phyloP scores from a whole-genome alignment of 2,888 invertebrate genomes.

The Azorinus chamasolen region DNA sequence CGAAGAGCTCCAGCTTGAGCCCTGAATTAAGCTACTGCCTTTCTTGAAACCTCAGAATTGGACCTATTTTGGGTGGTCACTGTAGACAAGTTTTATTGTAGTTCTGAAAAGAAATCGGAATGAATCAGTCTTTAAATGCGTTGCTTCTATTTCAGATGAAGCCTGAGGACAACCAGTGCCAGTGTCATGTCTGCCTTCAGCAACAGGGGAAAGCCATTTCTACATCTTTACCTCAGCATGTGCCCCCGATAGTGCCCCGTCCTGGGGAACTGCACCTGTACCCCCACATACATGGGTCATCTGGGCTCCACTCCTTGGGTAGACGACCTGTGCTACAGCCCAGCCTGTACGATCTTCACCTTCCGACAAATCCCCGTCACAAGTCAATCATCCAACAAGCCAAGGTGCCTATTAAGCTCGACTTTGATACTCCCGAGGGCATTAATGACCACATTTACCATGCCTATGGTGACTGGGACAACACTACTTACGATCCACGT shows the following conservation, averaged over 20 bases:
- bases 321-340: conserved; percentile 80
- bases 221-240: conserved; percentile 82
- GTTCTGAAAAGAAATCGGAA: too few relatives aligned
- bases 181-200: conserved; percentile 85
- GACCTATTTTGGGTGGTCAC: too few relatives aligned
- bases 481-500: conserved; percentile 77
- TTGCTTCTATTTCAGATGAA: too few relatives aligned
- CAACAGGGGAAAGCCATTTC: conserved; percentile 82
- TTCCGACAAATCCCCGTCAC: conserved; percentile 54
- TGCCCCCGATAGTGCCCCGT: conserved; percentile 75
- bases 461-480: conserved; percentile 85
- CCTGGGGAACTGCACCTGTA: conserved; percentile 84
- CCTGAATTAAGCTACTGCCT: too few relatives aligned
- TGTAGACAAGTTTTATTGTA: too few relatives aligned
- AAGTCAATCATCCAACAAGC: conserved; percentile 71
- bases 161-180: conserved; percentile 80
- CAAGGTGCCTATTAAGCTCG: conserved; percentile 80
- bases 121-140: too few relatives aligned
- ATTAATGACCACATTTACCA: conserved; percentile 84
- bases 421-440: conserved; percentile 82
- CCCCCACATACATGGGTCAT: conserved; percentile 85
- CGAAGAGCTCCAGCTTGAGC: too few relatives aligned
- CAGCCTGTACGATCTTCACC: conserved; percentile 84
- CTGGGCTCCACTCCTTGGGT: conserved; percentile 69
- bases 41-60: too few relatives aligned